Evolutionary conservation across 2,888 invertebrate species (phyloP).

Genomic region (Melinaea menophilus): DNA sequence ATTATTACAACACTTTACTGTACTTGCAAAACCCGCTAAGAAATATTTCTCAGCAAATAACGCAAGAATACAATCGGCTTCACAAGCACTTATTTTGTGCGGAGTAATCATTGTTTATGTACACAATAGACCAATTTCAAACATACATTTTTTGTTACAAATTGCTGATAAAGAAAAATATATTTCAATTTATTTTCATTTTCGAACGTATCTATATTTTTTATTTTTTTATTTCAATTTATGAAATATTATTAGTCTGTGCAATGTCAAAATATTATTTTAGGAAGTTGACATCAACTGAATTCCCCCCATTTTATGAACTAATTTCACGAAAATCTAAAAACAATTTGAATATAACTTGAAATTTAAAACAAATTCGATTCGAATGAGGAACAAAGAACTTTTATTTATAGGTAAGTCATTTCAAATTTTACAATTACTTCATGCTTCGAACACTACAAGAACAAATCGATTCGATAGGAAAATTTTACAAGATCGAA

Average conservation of each 20-base stretch:
- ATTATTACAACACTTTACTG: constrained; percentile 26
- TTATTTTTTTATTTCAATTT: too few relatives aligned
- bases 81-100: constrained; percentile 21
- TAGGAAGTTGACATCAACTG: too few relatives aligned
- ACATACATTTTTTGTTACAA: not conserved
- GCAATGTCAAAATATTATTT: too few relatives aligned
- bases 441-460: too few relatives aligned
- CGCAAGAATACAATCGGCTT: constrained; percentile 35
- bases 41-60: constrained; percentile 36
- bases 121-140: not conserved
- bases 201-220: too few relatives aligned
- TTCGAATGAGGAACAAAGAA: not conserved
- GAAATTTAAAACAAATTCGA: not conserved
- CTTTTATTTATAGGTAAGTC: not conserved
- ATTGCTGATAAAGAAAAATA: not conserved
- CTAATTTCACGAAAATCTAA: not conserved
- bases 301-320: not conserved
- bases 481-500: too few relatives aligned
- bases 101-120: constrained; percentile 5
- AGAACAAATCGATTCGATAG: too few relatives aligned
- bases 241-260: too few relatives aligned
- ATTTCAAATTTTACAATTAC: too few relatives aligned
- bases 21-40: constrained; percentile 34
- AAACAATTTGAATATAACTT: not conserved
- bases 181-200: not conserved